These are phyloP conservation scores for Micropoecilia bifurca DNA, from an alignment of 2,797 vertebrate genomes.

Conservation along the genomic window DNA sequence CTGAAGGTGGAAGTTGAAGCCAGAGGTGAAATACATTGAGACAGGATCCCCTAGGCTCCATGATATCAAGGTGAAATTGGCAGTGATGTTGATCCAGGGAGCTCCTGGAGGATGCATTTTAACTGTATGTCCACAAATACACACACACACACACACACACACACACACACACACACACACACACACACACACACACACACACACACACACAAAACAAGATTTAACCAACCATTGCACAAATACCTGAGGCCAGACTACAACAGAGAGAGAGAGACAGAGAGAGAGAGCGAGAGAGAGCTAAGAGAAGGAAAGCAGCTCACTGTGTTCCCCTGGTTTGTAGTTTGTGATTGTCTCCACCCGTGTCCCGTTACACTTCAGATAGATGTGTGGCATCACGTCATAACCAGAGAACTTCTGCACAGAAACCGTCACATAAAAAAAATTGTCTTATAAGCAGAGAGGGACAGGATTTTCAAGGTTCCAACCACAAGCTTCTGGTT, in stretches of 20 bases:
- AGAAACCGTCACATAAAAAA: background rate
- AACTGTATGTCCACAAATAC: constrained; percentile 55
- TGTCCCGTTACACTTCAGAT: constrained; percentile 52
- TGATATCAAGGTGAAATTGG: constrained; percentile 40
- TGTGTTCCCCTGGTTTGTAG: background rate
- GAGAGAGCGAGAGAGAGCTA: no score
- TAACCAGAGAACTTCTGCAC: constrained; percentile 22
- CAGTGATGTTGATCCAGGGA: constrained; percentile 44
- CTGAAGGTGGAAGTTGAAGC: constrained; percentile 61
- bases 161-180: background rate
- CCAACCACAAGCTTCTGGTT: background rate
- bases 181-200: background rate
- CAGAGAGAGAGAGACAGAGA: no score
- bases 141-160: background rate
- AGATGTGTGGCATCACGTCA: constrained; percentile 14
- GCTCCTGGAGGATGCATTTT: constrained; percentile 69
- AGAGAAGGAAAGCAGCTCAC: constrained; percentile 54
- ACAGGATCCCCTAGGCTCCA: constrained; percentile 54
- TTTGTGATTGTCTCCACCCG: background rate
- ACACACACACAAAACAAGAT: background rate
- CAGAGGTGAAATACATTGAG: fast-evolving
- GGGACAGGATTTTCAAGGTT: background rate
- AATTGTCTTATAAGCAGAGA: background rate
- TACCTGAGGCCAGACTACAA: background rate
- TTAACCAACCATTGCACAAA: background rate